phyloP scores from a whole-genome alignment of 2,797 vertebrate genomes.

The Ctenopoma kingsleyae region DNA sequence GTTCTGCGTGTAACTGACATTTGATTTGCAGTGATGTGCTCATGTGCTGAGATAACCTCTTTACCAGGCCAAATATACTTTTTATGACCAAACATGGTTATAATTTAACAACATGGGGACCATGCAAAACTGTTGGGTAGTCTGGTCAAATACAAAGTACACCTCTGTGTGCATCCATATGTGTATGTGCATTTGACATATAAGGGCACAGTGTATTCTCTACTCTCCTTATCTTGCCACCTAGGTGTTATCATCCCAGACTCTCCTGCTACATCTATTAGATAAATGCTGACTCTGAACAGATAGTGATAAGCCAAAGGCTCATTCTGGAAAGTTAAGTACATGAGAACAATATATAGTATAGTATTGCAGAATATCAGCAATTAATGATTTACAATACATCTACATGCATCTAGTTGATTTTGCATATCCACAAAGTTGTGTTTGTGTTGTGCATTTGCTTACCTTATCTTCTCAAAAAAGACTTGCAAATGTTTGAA shows the following conservation, averaged over 20 bases:
- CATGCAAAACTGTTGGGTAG: not conserved
- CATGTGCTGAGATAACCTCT: constrained; percentile 1
- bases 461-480: not conserved
- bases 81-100: constrained; percentile 3
- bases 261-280: constrained; percentile 29
- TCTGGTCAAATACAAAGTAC: constrained; percentile 3
- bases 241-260: constrained; percentile 32
- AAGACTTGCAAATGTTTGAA: not conserved
- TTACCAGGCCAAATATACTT: not conserved
- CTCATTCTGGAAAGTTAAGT: constrained; percentile 19
- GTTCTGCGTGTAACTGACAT: constrained; percentile 13
- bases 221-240: constrained; percentile 46
- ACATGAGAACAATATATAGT: not conserved
- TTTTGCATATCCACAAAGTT: not conserved
- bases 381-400: not conserved
- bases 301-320: constrained; percentile 15
- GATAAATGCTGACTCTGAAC: constrained; percentile 34
- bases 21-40: not conserved
- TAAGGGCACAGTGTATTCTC: constrained; percentile 16
- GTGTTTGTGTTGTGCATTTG: not conserved
- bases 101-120: constrained; percentile 14
- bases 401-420: not conserved
- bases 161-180: not conserved
- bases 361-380: not conserved
- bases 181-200: not conserved